Evolutionary conservation across 2,888 invertebrate genomes (phyloP).

Genomic region (Octonoba sinensis): DNA sequence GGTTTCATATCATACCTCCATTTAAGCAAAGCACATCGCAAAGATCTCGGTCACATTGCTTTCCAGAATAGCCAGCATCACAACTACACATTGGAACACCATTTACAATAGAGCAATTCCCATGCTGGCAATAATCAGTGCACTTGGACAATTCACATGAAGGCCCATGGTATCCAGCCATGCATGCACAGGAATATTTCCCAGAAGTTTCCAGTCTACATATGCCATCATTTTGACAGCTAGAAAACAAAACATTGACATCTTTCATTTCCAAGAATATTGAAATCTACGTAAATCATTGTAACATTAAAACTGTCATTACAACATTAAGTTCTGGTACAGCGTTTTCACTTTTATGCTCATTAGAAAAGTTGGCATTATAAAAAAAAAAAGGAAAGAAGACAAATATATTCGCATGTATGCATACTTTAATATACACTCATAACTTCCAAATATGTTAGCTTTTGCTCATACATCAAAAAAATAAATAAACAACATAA

Average conservation of each 20-base stretch:
- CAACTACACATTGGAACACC: conserved; percentile 69
- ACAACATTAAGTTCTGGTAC: not conserved
- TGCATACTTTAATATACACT: no score
- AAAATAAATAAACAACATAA: no score
- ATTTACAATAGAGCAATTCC: conserved; percentile 53
- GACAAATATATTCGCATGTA: no score
- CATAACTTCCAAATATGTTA: no score
- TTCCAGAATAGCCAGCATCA: conserved; percentile 75
- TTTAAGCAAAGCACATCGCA: conserved; percentile 77
- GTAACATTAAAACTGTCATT: not conserved
- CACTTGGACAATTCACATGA: conserved; percentile 74
- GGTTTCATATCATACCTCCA: conserved; percentile 72
- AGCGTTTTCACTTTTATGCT: not conserved
- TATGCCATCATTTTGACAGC: conserved; percentile 77
- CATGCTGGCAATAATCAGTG: conserved; percentile 70
- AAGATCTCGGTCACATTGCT: conserved; percentile 76
- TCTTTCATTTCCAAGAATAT: not conserved
- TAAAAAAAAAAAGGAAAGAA: no score
- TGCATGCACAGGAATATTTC: conserved; percentile 74
- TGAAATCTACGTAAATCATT: not conserved
- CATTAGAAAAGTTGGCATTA: no score
- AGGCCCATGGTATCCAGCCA: conserved; percentile 74
- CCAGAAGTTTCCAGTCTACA: conserved; percentile 71
- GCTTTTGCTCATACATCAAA: no score
- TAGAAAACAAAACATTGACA: conserved; percentile 49